phyloP scores from a whole-genome alignment of 2,113 vertebrate genomes.

The Micronycteris hirsuta region DNA sequence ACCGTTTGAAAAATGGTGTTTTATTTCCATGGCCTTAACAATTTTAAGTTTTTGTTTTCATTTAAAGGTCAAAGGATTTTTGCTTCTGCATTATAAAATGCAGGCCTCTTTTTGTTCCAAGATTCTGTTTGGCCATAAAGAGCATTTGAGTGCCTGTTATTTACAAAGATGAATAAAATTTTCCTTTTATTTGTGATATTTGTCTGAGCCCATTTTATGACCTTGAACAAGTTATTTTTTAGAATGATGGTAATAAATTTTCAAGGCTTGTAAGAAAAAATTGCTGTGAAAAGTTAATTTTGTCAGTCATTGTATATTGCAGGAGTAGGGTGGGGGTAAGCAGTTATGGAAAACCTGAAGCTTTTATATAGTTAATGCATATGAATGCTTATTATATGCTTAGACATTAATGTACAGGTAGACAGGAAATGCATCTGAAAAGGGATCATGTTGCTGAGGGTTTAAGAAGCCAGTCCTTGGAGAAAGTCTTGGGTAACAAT shows the following conservation, averaged over 20 bases:
- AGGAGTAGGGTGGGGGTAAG: not conserved
- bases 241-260: not conserved
- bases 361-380: not conserved
- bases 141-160: not conserved
- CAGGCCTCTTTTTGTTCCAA: not conserved
- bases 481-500: not conserved
- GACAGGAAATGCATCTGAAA: not conserved
- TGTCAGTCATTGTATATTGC: not conserved
- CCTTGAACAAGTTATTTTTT: not conserved
- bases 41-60: not conserved
- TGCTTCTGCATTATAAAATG: not conserved
- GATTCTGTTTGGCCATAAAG: not conserved
- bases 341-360: not conserved
- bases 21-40: not conserved
- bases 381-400: not conserved
- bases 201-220: conserved; percentile 27
- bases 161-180: conserved; percentile 40
- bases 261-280: not conserved
- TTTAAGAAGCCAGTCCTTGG: not conserved
- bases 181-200: not conserved
- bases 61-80: not conserved
- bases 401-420: not conserved
- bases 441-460: not conserved
- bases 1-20: not conserved
- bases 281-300: not conserved